Conservation (phyloP, 2,797 vertebrate species). For the Eospalax fontanierii region DNA sequence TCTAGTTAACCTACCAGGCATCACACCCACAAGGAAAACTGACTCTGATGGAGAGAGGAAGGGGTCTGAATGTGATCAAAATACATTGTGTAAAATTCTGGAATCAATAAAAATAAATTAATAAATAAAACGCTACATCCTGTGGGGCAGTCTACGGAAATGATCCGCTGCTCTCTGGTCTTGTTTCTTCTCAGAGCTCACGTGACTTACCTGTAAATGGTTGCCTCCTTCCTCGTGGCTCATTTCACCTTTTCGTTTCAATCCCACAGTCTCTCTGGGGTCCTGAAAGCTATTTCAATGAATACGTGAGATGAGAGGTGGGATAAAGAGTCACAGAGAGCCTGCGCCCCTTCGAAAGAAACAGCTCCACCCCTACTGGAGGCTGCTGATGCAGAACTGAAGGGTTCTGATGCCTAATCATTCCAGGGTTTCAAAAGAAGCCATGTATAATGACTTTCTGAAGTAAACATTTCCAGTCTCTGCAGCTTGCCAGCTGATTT, state of each 20-base stretch:
- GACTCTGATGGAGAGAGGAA: too few relatives aligned
- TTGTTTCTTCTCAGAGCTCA: not conserved
- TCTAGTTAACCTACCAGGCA: too few relatives aligned
- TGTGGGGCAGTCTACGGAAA: not conserved
- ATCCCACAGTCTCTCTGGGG: not conserved
- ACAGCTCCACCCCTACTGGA: not conserved
- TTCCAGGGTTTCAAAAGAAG: not conserved
- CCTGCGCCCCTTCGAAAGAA: not conserved
- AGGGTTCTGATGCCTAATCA: not conserved
- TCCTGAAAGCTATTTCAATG: not conserved
- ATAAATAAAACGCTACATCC: too few relatives aligned
- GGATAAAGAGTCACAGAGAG: fast-evolving
- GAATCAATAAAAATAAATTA: too few relatives aligned
- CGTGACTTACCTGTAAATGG: not conserved
- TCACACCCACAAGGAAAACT: too few relatives aligned
- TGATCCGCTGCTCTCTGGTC: not conserved
- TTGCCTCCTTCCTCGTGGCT: not conserved
- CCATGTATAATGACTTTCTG: not conserved
- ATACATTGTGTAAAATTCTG: too few relatives aligned
- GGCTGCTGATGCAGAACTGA: not conserved
- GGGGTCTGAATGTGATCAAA: too few relatives aligned
- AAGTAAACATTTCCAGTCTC: not conserved
- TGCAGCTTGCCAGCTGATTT: not conserved
- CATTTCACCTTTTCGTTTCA: not conserved
- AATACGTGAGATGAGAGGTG: not conserved